Conservation (phyloP, 1,140 invertebrate species). For the Calycopis cecrops region DNA sequence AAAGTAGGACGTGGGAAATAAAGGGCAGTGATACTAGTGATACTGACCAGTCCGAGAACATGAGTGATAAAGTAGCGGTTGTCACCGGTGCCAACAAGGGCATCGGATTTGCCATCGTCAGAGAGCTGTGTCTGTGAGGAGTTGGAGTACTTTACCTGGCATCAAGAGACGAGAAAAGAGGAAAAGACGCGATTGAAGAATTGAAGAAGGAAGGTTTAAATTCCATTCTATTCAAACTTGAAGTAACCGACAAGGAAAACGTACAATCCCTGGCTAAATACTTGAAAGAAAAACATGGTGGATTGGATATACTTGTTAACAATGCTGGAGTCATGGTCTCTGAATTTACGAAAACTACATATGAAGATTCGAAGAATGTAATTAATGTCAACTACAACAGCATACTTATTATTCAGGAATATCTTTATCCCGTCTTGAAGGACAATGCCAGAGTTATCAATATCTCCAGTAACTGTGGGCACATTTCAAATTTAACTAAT, state of each 20-base stretch:
- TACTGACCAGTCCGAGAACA: conserved; percentile 8
- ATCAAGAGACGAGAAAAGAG: conserved; percentile 74
- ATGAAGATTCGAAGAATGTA: conserved; percentile 80
- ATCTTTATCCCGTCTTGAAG: conserved; percentile 81
- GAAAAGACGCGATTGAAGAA: conserved; percentile 73
- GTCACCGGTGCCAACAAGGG: conserved; percentile 86
- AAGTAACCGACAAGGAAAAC: conserved; percentile 77
- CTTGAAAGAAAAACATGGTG: conserved; percentile 79
- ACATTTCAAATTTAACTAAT: conserved; percentile 74
- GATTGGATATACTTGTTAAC: conserved; percentile 87
- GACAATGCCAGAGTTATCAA: conserved; percentile 82
- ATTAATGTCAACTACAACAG: conserved; percentile 80
- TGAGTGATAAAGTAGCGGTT: conserved; percentile 40
- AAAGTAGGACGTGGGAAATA: too few relatives aligned
- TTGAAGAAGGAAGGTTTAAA: conserved; percentile 69
- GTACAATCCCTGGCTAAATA: conserved; percentile 75
- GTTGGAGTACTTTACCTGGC: conserved; percentile 78
- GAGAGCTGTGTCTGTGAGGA: conserved; percentile 76
- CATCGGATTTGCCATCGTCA: conserved; percentile 83
- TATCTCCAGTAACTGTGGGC: conserved; percentile 80
- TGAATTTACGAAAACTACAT: conserved; percentile 73
- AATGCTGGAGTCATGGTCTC: conserved; percentile 86
- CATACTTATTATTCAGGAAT: conserved; percentile 76
- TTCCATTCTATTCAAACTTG: conserved; percentile 77
- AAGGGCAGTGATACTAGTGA: too few relatives aligned